Evolutionary conservation across 2,797 vertebrate genomes (phyloP).

Genomic region (Tarsius wallacei): DNA sequence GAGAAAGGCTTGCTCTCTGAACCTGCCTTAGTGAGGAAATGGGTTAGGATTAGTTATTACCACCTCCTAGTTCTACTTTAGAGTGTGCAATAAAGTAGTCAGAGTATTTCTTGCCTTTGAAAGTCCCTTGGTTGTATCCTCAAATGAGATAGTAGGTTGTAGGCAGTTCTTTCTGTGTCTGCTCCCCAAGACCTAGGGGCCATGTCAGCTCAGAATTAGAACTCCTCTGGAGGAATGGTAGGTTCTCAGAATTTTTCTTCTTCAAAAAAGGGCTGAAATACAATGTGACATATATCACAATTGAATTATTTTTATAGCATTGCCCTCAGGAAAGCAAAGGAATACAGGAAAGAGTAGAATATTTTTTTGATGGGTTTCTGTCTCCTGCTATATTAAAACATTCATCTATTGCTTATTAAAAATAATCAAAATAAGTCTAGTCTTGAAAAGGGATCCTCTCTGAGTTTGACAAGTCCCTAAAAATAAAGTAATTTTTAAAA

Average conservation of each 20-base stretch:
- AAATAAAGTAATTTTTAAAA: slow-evolving; percentile 52
- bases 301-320: slow-evolving; percentile 22
- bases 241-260: not conserved
- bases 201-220: not conserved
- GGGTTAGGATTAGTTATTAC: not conserved
- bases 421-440: not conserved
- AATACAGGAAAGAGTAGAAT: not conserved
- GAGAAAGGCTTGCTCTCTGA: not conserved
- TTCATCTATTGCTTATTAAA: slow-evolving; percentile 58
- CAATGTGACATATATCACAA: not conserved
- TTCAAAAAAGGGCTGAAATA: slow-evolving; percentile 33
- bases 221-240: too few relatives aligned
- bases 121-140: not conserved
- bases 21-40: not conserved
- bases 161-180: not conserved
- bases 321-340: slow-evolving; percentile 3
- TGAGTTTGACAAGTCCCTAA: slow-evolving; percentile 19
- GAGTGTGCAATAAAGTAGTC: not conserved
- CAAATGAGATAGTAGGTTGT: not conserved
- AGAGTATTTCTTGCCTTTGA: slow-evolving; percentile 18
- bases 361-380: slow-evolving; percentile 30
- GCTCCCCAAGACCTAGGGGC: not conserved
- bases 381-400: slow-evolving; percentile 46
- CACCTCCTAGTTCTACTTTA: not conserved
- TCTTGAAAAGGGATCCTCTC: slow-evolving; percentile 34